Base-by-base conservation (phyloP, 2,888 invertebrate genomes). In the Melikaiella ostensackeni region DNA sequence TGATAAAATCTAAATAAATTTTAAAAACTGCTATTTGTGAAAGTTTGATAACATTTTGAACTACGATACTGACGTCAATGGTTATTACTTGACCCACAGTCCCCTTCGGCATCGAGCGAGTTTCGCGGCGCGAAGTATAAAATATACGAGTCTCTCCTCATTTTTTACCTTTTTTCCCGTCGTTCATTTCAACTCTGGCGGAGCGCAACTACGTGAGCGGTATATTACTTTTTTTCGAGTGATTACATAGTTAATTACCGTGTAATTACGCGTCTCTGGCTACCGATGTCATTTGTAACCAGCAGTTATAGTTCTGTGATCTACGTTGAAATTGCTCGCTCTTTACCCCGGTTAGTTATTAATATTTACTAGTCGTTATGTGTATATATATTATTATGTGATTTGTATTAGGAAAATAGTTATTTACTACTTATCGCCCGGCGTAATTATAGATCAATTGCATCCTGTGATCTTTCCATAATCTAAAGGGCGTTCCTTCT, bases 201-300 rank as follows among this genome's bases (percentile, higher is more conserved):
- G 30, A 50, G 70, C 30, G 50, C 70, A 66, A 50, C 30, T 30
- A 70, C 50, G 70, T 46, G 66, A 66, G 27, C 27, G 24, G 46
- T 42, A 27, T 46, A 66, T 66, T 66, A 66, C 42, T 46, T 66
- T 66, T 66, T 66, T 64, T 13, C n/a, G 27, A 46, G 66, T 66
- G 66, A 66, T 66, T 66, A 66, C 66, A 66, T 66, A 46, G 46
- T 66, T 66, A 66, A 66, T 66, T 66, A 66, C 66, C 66, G 66
- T 66, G 66, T 66, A 66, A 66, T 66, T 66, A 66, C 66, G 19
- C 46, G 66, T 66, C 46, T 46, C 66, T 66, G 66, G 46, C 66
- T 66, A 66, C 66, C 27, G 66, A 66, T 66, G 66, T 66, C 66
- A 66, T 46, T 66, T 66, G 42, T 66, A 66, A 42, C 42, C n/a